Base-by-base conservation (phyloP, 2,797 vertebrate genomes). In the Chanos chanos region DNA sequence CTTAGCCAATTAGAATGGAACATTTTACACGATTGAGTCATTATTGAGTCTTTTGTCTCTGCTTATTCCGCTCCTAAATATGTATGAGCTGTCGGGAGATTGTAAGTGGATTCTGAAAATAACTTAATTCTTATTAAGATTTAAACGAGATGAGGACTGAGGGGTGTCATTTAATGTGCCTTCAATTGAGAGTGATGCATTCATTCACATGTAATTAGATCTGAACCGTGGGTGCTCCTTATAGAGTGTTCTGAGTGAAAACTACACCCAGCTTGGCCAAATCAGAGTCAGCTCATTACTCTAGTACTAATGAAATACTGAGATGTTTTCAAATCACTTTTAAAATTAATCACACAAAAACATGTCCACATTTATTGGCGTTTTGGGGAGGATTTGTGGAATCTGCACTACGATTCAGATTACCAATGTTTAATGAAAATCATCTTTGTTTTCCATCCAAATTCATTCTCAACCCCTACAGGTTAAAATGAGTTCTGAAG, bases 81-180 rank as follows among this genome's bases (percentile, higher is more conserved):
- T 75, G 73, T 39, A 76, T 72, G 67, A 75, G 69, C 66, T 71
- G 24, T 69, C 73, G 63, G 31, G 53, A 45, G 41, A 59, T 37
- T 65, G 41, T 40, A 70, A 67, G 59, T 79, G 75, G 64, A 49
- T 71, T 77, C 58, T 77, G 60, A 73, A 73, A 74, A 71, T 44
- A n/a, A 37, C 55, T 55, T 68, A 76, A 70, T 74, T 61, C 75
- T 63, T 55, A 66, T 37, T 57, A 56, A 70, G 48, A 69, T 70
- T 73, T 72, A 36, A 75, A 66, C 51, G 64, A 60, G 63, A 74
- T 61, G 68, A 77, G 77, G 67, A 63, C 60, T 65, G 74, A 77
- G 55, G 50, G 1, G 30, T 58, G 62, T 45, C 22, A 48, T 41
- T n/a, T 28, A 31, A 48, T 16, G 37, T 54, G 65, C 45, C 61